Evolutionary conservation across 92 coral and sea anemone genomes (phyloP).

Genomic region (Pocillopora meandrina): DNA sequence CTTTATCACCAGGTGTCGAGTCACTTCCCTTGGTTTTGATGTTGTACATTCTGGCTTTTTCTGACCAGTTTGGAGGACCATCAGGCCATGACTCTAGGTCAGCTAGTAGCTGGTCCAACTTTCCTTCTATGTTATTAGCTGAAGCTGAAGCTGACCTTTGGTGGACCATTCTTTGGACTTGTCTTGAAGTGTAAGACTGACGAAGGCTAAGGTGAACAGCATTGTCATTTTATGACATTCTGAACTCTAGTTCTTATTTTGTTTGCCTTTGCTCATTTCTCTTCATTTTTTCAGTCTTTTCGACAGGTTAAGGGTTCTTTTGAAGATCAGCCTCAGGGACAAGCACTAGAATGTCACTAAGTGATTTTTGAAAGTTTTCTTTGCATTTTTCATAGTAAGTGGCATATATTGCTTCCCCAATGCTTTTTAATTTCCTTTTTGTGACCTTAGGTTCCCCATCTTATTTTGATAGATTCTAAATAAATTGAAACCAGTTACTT

Average conservation of each 20-base stretch:
- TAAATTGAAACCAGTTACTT: too few species aligned
- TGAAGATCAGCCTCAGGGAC: slow-evolving; percentile 57
- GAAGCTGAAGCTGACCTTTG: slow-evolving; percentile 15
- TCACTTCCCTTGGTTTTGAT: background rate
- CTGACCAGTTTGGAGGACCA: slow-evolving; percentile 24
- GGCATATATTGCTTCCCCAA: slow-evolving; percentile 34
- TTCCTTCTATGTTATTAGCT: slow-evolving; percentile 1
- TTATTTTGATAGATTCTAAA: too few species aligned
- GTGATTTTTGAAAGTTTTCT: slow-evolving; percentile 40
- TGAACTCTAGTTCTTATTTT: slow-evolving; percentile 13
- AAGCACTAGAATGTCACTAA: slow-evolving; percentile 44
- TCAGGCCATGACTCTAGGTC: slow-evolving; percentile 22
- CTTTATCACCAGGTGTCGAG: slow-evolving; percentile 17
- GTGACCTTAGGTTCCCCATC: slow-evolving; percentile 15
- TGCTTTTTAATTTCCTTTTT: slow-evolving; percentile 31
- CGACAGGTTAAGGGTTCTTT: slow-evolving; percentile 40
- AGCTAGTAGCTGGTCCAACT: background rate
- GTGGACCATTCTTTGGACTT: slow-evolving; percentile 35
- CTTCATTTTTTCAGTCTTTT: slow-evolving; percentile 20
- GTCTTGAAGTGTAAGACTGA: slow-evolving; percentile 34
- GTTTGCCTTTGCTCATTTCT: slow-evolving; percentile 29
- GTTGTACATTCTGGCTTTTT: slow-evolving; percentile 47
- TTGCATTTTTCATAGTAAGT: slow-evolving; percentile 38
- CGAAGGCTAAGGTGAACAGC: slow-evolving; percentile 20
- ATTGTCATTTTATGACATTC: slow-evolving; percentile 28